Conservation (phyloP, 2,797 vertebrate species). For the Ataeniobius toweri region DNA sequence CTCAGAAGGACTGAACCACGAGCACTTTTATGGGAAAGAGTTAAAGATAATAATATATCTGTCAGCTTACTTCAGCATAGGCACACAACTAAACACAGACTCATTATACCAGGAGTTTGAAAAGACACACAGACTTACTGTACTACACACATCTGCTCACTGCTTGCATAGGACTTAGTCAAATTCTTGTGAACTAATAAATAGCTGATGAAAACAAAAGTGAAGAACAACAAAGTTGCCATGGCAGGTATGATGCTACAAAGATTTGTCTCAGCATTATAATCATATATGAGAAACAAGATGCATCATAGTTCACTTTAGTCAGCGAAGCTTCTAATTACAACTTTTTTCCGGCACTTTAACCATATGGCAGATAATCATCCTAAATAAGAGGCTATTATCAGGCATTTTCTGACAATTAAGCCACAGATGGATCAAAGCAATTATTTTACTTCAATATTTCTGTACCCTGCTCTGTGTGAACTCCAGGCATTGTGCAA, state of each 20-base stretch:
- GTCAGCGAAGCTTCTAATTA: slow-evolving; percentile 45
- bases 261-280: slow-evolving; percentile 45
- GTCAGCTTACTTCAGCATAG: not conserved
- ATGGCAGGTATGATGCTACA: slow-evolving; percentile 52
- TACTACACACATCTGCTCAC: slow-evolving; percentile 47
- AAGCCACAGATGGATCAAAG: slow-evolving; percentile 62
- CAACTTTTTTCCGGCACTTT: slow-evolving; percentile 40
- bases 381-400: slow-evolving; percentile 61
- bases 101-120: not conserved
- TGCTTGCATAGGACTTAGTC: slow-evolving; percentile 80
- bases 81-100: not conserved
- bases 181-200: slow-evolving; percentile 58
- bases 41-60: not conserved
- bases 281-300: slow-evolving; percentile 38
- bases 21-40: not conserved
- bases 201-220: slow-evolving; percentile 60
- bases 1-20: not conserved
- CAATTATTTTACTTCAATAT: slow-evolving; percentile 74
- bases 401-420: slow-evolving; percentile 66
- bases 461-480: slow-evolving; percentile 70
- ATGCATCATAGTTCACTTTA: slow-evolving; percentile 21
- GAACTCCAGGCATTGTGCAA: slow-evolving; percentile 71
- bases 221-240: slow-evolving; percentile 45
- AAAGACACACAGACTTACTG: too few relatives aligned
- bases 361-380: slow-evolving; percentile 58